phyloP scores from a whole-genome alignment of 2,113 vertebrate species.

The Hypocryptadius cinnamomeus region DNA sequence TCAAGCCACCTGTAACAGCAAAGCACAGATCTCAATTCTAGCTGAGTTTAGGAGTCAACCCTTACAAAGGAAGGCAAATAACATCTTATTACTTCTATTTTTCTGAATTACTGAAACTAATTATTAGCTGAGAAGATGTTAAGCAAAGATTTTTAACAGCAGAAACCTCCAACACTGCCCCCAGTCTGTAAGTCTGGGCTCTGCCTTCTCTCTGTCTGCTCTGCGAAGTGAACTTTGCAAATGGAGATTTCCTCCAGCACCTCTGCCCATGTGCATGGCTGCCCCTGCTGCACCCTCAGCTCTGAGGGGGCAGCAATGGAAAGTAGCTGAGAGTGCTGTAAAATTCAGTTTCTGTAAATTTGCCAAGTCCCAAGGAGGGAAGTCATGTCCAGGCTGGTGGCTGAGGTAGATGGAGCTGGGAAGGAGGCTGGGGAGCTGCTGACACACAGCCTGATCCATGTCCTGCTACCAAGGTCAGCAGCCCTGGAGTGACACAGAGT shows the following conservation, averaged over 20 bases:
- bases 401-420: background rate
- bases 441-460: background rate
- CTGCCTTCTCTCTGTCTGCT: background rate
- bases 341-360: background rate
- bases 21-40: background rate
- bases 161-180: background rate
- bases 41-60: background rate
- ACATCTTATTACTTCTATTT: background rate
- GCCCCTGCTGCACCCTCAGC: background rate
- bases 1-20: background rate
- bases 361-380: background rate
- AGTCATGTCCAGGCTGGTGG: background rate
- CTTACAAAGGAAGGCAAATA: background rate
- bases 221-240: background rate
- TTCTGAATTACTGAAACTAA: background rate
- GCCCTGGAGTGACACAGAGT: background rate
- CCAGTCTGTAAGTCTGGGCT: background rate
- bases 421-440: background rate
- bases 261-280: rapidly evolving
- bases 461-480: background rate
- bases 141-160: background rate
- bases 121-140: background rate
- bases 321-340: background rate
- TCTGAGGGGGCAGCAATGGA: background rate
- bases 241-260: background rate